Evolutionary conservation across 2,797 vertebrate genomes (phyloP), one percentile per base, ranked within the genome.

Genomic region (Staurois parvus): DNA sequence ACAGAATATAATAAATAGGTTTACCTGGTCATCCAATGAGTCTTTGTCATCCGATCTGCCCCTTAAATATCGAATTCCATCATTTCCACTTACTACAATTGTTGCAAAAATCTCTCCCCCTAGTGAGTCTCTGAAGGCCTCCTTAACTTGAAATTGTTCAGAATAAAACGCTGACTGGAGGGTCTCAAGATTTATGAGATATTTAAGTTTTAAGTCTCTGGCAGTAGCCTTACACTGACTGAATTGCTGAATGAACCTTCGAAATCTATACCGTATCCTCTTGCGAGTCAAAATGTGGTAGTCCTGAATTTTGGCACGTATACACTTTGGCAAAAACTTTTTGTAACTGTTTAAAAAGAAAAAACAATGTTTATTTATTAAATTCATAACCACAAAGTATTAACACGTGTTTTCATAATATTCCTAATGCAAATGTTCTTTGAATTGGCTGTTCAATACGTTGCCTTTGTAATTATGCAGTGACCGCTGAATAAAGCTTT

Each of bases 231-330:
- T 97, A 92, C 97, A 99, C 68, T 97, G 95, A 30, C 94, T 93
- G 90, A 99, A 98, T 88, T 98, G 97, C 89, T 96, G 96, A 91
- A 99, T 97, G 93, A 99, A 99, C 91, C 89, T 96, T 86, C 92
- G 94, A 92, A 99, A 99, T 88, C 97, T 96, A 88, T 96, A 98
- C 77, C 98, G 96, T 92, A 99, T 99, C 89, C 98, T 93, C 90
- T 98, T 99, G 68, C 98, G 93, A 0, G 97, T 99, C 90, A 99
- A 91, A 88, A 99, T 95, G 92, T 99, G 97, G 89, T 98, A 99
- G 32, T 96, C 94, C 91, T 97, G 97, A 89, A 99, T 97, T 89
- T 94, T 96, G 66, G 92, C 93, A 79, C 93, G 93, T 92, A 99
- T 94, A 76, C 93, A 95, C 88, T 93, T 94, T 0, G 98, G 98